These are phyloP conservation scores for Euborellia annulipes DNA, from an alignment of 1,140 invertebrate species.

Conservation along the genomic window DNA sequence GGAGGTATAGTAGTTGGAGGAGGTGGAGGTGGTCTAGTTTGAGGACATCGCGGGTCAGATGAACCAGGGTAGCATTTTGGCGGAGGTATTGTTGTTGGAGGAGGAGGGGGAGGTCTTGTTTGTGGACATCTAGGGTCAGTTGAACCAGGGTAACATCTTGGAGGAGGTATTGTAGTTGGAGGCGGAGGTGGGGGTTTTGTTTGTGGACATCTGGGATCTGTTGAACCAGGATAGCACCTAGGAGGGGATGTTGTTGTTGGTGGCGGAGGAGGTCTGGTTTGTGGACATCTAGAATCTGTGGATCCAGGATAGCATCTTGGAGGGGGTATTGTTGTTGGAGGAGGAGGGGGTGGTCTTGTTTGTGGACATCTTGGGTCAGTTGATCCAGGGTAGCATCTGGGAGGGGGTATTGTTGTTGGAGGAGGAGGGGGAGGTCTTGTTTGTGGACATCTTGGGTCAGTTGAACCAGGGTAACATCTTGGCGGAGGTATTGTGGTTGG, in stretches of 20 bases:
- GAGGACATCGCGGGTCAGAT: slow-evolving; percentile 18
- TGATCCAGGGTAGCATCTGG: slow-evolving; percentile 18
- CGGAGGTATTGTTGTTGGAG: slow-evolving; percentile 4
- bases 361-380: slow-evolving; percentile 19
- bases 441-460: slow-evolving; percentile 20
- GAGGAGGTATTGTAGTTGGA: not conserved
- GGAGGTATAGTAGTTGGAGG: slow-evolving; percentile 9
- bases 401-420: slow-evolving; percentile 8
- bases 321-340: not conserved
- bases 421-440: slow-evolving; percentile 7
- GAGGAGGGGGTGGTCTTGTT: slow-evolving; percentile 4
- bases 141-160: slow-evolving; percentile 8
- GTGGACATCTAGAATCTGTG: slow-evolving; percentile 20
- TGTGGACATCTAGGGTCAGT: slow-evolving; percentile 15
- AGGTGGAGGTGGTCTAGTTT: slow-evolving; percentile 15
- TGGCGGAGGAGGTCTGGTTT: slow-evolving; percentile 9
- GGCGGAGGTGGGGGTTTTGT: slow-evolving; percentile 3
- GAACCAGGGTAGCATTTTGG: slow-evolving; percentile 16
- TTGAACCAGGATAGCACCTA: slow-evolving; percentile 23
- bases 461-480: slow-evolving; percentile 18
- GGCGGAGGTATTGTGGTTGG: slow-evolving; percentile 7
- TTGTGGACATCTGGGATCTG: slow-evolving; percentile 15
- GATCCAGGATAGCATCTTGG: slow-evolving; percentile 19
- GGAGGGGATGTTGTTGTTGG: slow-evolving; percentile 11
- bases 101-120: slow-evolving; percentile 1